Conservation (phyloP, 2,797 vertebrate species). For the Adrianichthys oophorus region DNA sequence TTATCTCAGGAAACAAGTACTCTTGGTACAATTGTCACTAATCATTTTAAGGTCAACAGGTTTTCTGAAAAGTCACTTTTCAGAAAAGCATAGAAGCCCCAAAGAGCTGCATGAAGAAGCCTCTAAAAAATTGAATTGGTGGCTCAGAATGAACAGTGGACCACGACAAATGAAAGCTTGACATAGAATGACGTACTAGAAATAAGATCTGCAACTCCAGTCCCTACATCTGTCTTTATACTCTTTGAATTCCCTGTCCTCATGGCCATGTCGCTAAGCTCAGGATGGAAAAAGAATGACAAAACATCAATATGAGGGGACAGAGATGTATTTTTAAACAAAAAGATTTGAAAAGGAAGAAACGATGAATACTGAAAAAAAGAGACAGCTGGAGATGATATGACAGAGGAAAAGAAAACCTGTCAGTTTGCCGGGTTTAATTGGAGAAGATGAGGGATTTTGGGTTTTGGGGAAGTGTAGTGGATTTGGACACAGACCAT, state of each 20-base stretch:
- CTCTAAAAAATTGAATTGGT: too few species aligned
- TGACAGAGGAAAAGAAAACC: conserved; percentile 10
- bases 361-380: background rate
- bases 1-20: too few species aligned
- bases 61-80: too few species aligned
- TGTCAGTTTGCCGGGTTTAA: conserved; percentile 24
- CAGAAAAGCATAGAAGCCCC: too few species aligned
- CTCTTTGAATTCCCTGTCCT: conserved; percentile 19
- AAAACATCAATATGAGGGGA: conserved; percentile 3
- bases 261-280: background rate
- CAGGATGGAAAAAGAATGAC: background rate
- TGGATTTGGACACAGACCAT: conserved; percentile 33
- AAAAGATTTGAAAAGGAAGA: background rate
- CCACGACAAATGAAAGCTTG: too few species aligned
- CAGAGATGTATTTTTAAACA: background rate
- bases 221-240: conserved; percentile 5
- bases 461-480: conserved; percentile 11
- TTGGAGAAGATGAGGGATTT: conserved; percentile 29
- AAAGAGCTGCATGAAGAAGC: too few species aligned
- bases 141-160: too few species aligned
- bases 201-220: background rate
- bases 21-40: too few species aligned
- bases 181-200: too few species aligned
- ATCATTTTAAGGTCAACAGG: too few species aligned
- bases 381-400: conserved; percentile 2